Conservation (phyloP, 2,113 vertebrate species). For the Tapirus terrestris region DNA sequence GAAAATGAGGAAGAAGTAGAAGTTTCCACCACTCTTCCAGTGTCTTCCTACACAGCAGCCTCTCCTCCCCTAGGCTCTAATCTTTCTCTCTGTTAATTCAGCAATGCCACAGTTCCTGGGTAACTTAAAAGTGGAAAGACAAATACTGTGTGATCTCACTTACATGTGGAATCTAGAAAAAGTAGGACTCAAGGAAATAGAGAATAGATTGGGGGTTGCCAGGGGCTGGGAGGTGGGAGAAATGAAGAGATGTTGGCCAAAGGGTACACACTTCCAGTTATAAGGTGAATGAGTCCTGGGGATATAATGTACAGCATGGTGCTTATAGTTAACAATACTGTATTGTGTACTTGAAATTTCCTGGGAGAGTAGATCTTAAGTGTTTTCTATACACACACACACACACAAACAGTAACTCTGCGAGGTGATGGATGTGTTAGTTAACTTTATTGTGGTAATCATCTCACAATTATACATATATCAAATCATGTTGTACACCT, state of each 20-base stretch:
- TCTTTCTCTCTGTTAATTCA: background rate
- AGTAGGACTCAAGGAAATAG: background rate
- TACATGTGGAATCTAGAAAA: background rate
- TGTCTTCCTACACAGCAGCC: background rate
- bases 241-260: no score
- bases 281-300: no score
- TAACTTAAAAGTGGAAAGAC: background rate
- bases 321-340: background rate
- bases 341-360: background rate
- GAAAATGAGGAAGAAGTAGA: background rate
- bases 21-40: background rate
- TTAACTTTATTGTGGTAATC: background rate
- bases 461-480: background rate
- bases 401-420: no score
- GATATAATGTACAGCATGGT: background rate
- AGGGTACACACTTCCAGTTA: background rate
- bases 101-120: no score
- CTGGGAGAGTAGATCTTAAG: background rate
- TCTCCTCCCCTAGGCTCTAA: background rate
- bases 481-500: background rate
- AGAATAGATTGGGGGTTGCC: background rate
- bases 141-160: background rate
- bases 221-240: no score
- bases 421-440: background rate
- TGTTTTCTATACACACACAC: background rate